These are phyloP conservation scores for Bombus huntii DNA, from an alignment of 1,140 invertebrate species.

Conservation along the genomic window DNA sequence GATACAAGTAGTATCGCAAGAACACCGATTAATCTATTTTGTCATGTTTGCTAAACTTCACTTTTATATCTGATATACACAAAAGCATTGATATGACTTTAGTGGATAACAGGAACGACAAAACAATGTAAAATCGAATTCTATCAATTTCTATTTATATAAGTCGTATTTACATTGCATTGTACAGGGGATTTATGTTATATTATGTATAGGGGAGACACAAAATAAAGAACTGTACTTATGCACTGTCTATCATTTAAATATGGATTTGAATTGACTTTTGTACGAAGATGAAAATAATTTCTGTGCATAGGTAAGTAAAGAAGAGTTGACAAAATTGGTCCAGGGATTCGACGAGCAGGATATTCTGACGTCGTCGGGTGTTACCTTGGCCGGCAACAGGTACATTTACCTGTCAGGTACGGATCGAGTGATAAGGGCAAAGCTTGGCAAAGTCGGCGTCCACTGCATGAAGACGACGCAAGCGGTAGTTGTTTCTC, in stretches of 20 bases:
- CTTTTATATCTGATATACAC: neutral
- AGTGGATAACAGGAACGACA: neutral
- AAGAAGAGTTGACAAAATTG: slow-evolving; percentile 94
- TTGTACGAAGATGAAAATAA: neutral
- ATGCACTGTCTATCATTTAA: neutral
- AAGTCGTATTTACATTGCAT: neutral
- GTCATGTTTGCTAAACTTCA: neutral
- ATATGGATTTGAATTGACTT: neutral
- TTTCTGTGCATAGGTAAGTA: slow-evolving; percentile 88
- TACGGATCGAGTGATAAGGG: slow-evolving; percentile 94
- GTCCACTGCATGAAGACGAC: slow-evolving; percentile 97
- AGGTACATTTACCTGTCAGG: slow-evolving; percentile 96
- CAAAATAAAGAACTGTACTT: no score
- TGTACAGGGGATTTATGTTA: neutral
- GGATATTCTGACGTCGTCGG: slow-evolving; percentile 91
- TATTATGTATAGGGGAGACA: neutral
- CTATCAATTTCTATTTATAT: no score
- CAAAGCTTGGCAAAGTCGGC: slow-evolving; percentile 94
- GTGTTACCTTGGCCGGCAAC: slow-evolving; percentile 93
- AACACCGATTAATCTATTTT: neutral
- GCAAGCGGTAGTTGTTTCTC: slow-evolving; percentile 95
- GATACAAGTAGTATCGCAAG: neutral
- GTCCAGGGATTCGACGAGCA: slow-evolving; percentile 93
- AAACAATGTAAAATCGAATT: no score
- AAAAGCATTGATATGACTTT: neutral